Conservation (phyloP, 2,797 vertebrate genomes). For the Anguilla obscura region DNA sequence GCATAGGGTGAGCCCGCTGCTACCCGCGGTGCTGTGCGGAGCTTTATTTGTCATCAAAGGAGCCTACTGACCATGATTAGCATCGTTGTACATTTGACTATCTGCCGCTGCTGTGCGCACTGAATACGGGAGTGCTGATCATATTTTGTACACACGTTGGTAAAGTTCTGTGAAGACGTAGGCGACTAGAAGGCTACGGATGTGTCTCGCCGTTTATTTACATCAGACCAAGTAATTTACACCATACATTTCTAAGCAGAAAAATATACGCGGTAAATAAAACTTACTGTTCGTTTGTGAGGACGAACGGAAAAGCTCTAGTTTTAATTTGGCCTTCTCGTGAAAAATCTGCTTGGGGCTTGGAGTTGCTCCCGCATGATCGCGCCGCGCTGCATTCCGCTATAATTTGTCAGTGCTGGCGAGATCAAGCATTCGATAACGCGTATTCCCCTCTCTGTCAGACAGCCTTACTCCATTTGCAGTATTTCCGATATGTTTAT, state of each 20-base stretch:
- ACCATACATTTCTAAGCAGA: not conserved
- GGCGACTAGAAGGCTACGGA: not conserved
- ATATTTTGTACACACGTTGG: not conserved
- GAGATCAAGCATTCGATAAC: slow-evolving; percentile 48
- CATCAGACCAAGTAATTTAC: not conserved
- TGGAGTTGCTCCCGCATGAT: not conserved
- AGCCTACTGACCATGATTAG: not conserved
- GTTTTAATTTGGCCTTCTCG: not conserved
- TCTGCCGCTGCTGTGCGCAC: not conserved
- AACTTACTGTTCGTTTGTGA: not conserved
- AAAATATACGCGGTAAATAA: slow-evolving; percentile 7
- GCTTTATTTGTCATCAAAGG: slow-evolving; percentile 17
- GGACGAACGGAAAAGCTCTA: not conserved
- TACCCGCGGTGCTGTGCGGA: not conserved
- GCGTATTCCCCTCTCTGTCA: slow-evolving; percentile 53
- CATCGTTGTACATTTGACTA: not conserved
- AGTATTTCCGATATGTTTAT: slow-evolving; percentile 69
- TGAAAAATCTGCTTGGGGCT: not conserved
- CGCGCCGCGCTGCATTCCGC: not conserved
- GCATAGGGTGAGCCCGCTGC: not conserved
- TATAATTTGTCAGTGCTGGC: slow-evolving; percentile 35
- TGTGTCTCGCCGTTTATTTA: not conserved
- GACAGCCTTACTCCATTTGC: slow-evolving; percentile 71
- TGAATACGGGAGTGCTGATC: not conserved
- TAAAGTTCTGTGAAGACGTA: slow-evolving; percentile 13